Percentiles rank a stretch among this genome's conserved stretches.
Evolutionary conservation across 2,797 vertebrate species (phyloP).

Genomic region (Clarias platycephalus): DNA sequence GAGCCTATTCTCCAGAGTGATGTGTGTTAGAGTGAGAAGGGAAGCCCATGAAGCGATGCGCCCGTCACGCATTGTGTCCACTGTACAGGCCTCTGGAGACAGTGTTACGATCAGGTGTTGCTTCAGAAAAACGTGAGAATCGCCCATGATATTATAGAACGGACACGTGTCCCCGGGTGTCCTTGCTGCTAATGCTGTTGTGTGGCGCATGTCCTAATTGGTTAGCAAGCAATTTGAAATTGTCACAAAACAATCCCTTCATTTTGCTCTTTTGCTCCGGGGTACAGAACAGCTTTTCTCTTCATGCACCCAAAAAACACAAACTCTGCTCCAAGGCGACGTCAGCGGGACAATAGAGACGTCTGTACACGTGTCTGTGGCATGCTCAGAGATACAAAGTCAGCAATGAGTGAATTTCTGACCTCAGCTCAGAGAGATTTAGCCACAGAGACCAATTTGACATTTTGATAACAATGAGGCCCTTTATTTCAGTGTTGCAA

Average conservation of each 20-base stretch:
- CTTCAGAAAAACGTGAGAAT: background rate
- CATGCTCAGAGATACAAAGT: slow-evolving; percentile 16
- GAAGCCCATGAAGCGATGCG: too few species aligned
- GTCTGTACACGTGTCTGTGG: slow-evolving; percentile 28
- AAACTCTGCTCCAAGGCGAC: slow-evolving; percentile 12
- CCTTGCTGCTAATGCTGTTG: background rate
- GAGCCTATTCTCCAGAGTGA: too few species aligned
- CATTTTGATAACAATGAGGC: slow-evolving; percentile 45
- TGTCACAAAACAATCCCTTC: background rate
- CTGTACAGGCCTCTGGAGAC: too few species aligned
- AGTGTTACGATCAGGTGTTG: too few species aligned
- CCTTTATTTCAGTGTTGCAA: background rate
- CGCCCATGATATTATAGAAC: background rate
- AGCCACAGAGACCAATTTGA: slow-evolving; percentile 38
- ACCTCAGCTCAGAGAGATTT: slow-evolving; percentile 43
- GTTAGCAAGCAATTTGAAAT: background rate
- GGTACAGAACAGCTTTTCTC: slow-evolving; percentile 28
- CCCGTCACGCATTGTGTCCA: too few species aligned
- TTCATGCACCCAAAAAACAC: slow-evolving; percentile 19
- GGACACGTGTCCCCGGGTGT: background rate
- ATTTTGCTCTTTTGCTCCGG: slow-evolving; percentile 6
- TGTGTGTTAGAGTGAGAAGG: too few species aligned
- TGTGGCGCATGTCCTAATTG: background rate
- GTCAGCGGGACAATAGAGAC: slow-evolving; percentile 31
- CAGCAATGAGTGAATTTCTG: slow-evolving; percentile 31